phyloP scores from a whole-genome alignment of 2,888 invertebrate species.

The Pristionchus arcanus region DNA sequence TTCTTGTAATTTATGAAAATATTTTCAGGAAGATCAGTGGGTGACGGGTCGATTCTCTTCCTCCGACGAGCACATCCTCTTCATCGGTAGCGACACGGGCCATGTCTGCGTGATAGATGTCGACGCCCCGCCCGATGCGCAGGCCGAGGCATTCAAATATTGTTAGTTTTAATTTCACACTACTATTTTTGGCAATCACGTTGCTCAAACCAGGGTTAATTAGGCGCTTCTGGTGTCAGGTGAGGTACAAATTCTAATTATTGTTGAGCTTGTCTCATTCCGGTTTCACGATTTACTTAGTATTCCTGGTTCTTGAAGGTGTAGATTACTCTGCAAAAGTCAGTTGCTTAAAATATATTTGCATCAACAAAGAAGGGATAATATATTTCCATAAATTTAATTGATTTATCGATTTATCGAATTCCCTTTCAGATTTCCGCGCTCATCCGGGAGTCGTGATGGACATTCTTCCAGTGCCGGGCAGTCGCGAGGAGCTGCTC shows the following conservation, averaged over 20 bases:
- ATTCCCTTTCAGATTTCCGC: background rate
- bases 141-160: background rate
- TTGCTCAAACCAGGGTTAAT: too few species aligned
- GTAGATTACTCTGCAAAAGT: too few species aligned
- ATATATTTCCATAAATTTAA: too few species aligned
- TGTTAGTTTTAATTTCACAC: background rate
- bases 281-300: too few species aligned
- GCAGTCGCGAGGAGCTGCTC: slow-evolving; percentile 15
- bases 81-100: slow-evolving; percentile 45
- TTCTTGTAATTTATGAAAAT: too few species aligned
- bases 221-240: too few species aligned
- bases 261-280: too few species aligned
- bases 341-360: too few species aligned
- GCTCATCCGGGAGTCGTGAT: slow-evolving; percentile 28
- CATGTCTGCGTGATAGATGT: slow-evolving; percentile 12
- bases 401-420: background rate
- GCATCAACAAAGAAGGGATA: background rate
- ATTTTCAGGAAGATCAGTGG: slow-evolving; percentile 8
- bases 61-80: slow-evolving; percentile 26
- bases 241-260: too few species aligned
- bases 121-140: background rate
- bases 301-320: too few species aligned
- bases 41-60: slow-evolving; percentile 30
- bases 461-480: slow-evolving; percentile 25
- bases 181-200: too few species aligned